phyloP scores from a whole-genome alignment of 2,888 invertebrate genomes.

The Troides oblongomaculatus region DNA sequence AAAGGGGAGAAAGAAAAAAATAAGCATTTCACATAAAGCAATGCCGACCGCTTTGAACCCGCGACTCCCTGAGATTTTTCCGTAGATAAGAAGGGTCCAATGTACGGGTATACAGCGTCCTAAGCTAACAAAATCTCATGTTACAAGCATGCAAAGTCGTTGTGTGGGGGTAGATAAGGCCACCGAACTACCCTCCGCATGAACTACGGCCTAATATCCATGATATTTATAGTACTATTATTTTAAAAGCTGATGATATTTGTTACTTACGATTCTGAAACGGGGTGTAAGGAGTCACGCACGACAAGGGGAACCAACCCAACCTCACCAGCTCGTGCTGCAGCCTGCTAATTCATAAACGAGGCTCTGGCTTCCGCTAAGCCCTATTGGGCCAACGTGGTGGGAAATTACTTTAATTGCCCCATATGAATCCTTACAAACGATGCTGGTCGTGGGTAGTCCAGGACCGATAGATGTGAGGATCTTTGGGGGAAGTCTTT shows the following conservation, averaged over 20 bases:
- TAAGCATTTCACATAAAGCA: conserved; percentile 1
- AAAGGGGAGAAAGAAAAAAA: neutral
- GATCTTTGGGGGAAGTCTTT: too few species aligned
- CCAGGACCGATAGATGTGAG: too few species aligned
- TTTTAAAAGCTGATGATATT: neutral
- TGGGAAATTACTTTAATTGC: too few species aligned
- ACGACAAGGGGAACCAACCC: too few species aligned
- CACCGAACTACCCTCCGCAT: neutral
- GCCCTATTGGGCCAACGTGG: too few species aligned
- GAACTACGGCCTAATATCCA: neutral
- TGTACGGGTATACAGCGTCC: neutral
- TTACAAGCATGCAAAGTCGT: conserved; percentile 7
- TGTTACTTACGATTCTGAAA: too few species aligned
- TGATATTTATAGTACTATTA: conserved; percentile 1
- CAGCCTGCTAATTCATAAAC: too few species aligned
- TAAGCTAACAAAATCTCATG: conserved; percentile 3
- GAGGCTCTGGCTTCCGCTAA: too few species aligned
- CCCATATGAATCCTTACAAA: too few species aligned
- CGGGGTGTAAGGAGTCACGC: too few species aligned
- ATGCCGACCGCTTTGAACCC: neutral
- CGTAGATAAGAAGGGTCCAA: conserved; percentile 3
- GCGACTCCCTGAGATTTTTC: conserved; percentile 1
- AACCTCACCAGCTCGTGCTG: too few species aligned
- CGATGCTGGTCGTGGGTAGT: too few species aligned
- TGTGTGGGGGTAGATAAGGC: conserved; percentile 1